These are phyloP conservation scores for Melozone crissalis DNA, from an alignment of 2,113 vertebrate genomes.

Conservation along the genomic window DNA sequence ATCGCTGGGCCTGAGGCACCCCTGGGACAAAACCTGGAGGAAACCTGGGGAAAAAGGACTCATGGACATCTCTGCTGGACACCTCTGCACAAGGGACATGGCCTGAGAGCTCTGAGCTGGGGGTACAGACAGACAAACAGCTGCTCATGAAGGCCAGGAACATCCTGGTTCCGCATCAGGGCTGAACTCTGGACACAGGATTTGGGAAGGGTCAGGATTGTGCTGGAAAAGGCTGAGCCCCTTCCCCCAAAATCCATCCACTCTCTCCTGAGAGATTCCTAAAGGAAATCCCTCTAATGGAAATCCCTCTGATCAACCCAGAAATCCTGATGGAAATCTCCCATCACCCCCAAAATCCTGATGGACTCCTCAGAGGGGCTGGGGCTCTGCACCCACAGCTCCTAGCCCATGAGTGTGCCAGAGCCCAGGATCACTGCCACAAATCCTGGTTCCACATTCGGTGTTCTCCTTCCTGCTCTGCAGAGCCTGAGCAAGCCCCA, in stretches of 20 bases:
- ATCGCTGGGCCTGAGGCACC: background rate
- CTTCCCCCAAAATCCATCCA: background rate
- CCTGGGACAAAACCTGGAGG: background rate
- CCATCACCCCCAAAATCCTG: no score
- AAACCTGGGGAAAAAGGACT: background rate
- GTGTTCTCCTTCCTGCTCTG: background rate
- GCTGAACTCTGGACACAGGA: background rate
- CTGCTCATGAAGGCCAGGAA: background rate
- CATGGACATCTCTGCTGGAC: background rate
- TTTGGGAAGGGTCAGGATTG: accelerated
- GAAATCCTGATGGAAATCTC: no score
- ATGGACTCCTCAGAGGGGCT: background rate
- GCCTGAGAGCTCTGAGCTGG: background rate
- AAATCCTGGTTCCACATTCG: background rate
- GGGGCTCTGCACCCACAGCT: background rate
- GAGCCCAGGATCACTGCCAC: background rate
- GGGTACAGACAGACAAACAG: background rate
- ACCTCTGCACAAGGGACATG: background rate
- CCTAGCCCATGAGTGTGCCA: background rate
- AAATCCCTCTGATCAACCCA: no score
- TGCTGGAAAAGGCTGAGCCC: background rate
- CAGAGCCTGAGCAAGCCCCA: background rate
- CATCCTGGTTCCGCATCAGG: accelerated
- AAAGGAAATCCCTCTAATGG: no score
- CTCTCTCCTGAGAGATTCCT: no score